Evolutionary conservation across 1,140 invertebrate species (phyloP), one percentile per base, ranked within the genome.

Genomic region (Caligus rogercresseyi): DNA sequence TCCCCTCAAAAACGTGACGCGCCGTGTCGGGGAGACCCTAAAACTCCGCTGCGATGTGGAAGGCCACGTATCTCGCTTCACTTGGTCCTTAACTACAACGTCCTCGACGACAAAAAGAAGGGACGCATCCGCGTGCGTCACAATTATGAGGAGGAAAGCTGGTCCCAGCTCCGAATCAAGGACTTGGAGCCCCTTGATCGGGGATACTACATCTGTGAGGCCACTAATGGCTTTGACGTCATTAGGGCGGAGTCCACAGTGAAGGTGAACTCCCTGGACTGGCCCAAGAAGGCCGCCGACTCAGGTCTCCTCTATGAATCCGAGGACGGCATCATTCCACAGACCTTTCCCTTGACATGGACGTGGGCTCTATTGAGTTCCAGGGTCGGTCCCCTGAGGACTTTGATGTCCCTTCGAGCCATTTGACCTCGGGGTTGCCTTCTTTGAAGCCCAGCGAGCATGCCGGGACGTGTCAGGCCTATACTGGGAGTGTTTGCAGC

Each of bases 401-500:
- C n/a, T 43, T 43, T n/a, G n/a, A 43, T 43, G n/a, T 43, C 31
- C n/a, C 53, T 23, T 19, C 53, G 21, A 11, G n/a, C 4, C n/a
- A 54, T 20, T 20, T 60, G 13, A 60, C 21, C 7, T 18, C 16
- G 3, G 61, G 25, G 18, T 25, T 63, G 11, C 61, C 61, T 2
- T 53, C 43, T 26, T 53, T 65, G 3, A 66, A 53, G 65, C 67
- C 20, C 58, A 53, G 52, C 31, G 61, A 67, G 23, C 64, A 65
- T 14, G 19, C 63, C 15, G 76, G 76, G 4, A 74, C 74, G 58
- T 79, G 78, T 69, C 82, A 95, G 77, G 68, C 82, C 2, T 96
- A 95, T 72, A 73, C 76, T 59, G 91, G 91, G 2, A 79, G 78
- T 57, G 82, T 82, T 11, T 97, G 92, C 72, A 78, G 79, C 25